phyloP scores from a whole-genome alignment of 2,888 invertebrate species.

The Drosophila mimetica region DNA sequence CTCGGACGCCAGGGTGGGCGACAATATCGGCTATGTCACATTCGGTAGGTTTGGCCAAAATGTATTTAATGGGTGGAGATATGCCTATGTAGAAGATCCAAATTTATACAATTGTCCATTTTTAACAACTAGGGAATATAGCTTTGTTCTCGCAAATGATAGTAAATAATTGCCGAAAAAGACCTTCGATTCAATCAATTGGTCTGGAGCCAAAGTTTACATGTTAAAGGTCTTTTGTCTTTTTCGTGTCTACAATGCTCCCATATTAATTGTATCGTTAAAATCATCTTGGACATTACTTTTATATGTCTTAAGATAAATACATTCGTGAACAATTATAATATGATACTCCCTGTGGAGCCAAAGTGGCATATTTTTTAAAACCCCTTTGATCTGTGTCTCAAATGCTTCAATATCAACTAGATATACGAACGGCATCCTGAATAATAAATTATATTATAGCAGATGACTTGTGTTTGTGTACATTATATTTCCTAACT shows the following conservation, averaged over 20 bases:
- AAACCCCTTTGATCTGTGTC: slow-evolving; percentile 27
- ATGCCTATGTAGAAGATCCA: too few relatives aligned
- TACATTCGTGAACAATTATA: slow-evolving; percentile 39
- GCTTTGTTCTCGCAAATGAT: too few relatives aligned
- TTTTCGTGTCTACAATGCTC: slow-evolving; percentile 27
- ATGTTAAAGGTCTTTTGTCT: background rate
- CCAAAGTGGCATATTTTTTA: slow-evolving; percentile 52
- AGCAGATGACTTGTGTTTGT: slow-evolving; percentile 63
- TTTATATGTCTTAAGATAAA: slow-evolving; percentile 51
- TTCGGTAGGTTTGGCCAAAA: slow-evolving; percentile 89
- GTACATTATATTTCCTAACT: slow-evolving; percentile 12
- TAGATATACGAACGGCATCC: slow-evolving; percentile 53
- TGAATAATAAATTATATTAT: slow-evolving; percentile 52
- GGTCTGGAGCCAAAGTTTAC: slow-evolving; percentile 14
- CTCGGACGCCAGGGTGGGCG: slow-evolving; percentile 96
- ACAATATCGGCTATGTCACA: slow-evolving; percentile 99
- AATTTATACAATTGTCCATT: too few relatives aligned
- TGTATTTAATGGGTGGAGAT: too few relatives aligned
- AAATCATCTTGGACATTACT: slow-evolving; percentile 38
- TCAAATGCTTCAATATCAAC: slow-evolving; percentile 55
- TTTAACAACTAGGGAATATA: too few relatives aligned
- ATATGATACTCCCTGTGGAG: slow-evolving; percentile 17
- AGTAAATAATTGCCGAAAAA: background rate
- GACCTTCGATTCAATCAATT: background rate
- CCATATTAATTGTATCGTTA: slow-evolving; percentile 11